Evolutionary conservation across 2,797 vertebrate species (phyloP), one percentile per base, ranked within the genome.

Genomic region (Urosaurus nigricauda): DNA sequence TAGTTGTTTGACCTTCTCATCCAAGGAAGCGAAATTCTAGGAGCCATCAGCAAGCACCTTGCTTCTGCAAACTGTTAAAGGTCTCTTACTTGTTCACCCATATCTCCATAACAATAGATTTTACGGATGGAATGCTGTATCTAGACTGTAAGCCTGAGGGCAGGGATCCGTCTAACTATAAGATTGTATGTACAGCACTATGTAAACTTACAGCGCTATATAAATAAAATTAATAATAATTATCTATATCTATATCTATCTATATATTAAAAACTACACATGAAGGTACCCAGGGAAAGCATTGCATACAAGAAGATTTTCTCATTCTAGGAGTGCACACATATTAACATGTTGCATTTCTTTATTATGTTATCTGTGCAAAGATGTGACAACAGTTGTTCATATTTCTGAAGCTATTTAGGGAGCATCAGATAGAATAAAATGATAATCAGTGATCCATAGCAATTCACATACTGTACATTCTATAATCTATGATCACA

Each of bases 401-500:
- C 84, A 92, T 94, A 87, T 93, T 87, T 88, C 2, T 70, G 16
- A 83, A 87, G 88, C 79, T 14, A 90, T 89, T 94, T 94, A 89
- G 89, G 68, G 93, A 93, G 90, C 87, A 94, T 90, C 92, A 91
- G 94, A 89, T 85, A 3, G 73, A 93, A 94, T 93, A 91, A 93
- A 94, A 95, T 93, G 89, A 4, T 90, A 89, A 92, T 92, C 84
- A 90, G 43, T 93, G 88, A 93, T 90, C 70, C 90, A 80, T 71
- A 85, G 84, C 81, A 94, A 43, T 84, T 87, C 89, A n/a, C 77
- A 84, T 68, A n/a, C 84, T 93, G 87, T 92, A 21, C 95, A 92
- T 92, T 94, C 89, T 90, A 86, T 93, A 91, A 94, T 95, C 88
- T 93, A 16, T 91, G 88, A 93, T 95, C 92, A 91, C 90, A 95